Conservation (phyloP, 1,140 invertebrate genomes). For the Lasioglossum baleicum region DNA sequence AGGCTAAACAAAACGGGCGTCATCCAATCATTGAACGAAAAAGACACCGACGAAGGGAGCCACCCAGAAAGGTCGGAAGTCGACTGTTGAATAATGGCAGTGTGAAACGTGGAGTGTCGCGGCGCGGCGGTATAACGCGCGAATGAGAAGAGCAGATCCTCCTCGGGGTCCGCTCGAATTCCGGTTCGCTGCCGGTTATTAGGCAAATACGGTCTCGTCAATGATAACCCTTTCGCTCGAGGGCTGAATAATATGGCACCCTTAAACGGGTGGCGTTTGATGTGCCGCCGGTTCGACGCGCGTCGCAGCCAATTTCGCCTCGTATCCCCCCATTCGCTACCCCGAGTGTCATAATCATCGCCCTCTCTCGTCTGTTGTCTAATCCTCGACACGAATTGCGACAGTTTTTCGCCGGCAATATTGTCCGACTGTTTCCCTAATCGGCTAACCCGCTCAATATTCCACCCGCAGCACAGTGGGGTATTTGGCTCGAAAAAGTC, state of each 20-base stretch:
- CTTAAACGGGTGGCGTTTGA: conserved; percentile 71
- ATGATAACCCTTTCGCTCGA: conserved; percentile 71
- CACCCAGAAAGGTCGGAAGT: background rate
- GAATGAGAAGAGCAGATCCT: conserved; percentile 46
- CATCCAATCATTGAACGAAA: background rate
- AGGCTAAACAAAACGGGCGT: no score
- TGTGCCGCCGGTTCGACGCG: conserved; percentile 68
- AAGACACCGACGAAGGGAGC: background rate
- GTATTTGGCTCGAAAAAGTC: no score
- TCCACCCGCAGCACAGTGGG: no score
- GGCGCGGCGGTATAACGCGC: conserved; percentile 20
- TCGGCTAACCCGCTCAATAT: conserved; percentile 12
- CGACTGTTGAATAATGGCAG: background rate
- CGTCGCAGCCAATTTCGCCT: conserved; percentile 66
- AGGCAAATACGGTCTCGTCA: conserved; percentile 69
- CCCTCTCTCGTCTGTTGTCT: conserved; percentile 40
- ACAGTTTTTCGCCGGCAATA: conserved; percentile 33
- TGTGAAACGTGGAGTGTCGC: conserved; percentile 12
- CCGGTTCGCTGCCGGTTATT: conserved; percentile 67
- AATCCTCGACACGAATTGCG: conserved; percentile 18
- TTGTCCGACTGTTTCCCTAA: conserved; percentile 1
- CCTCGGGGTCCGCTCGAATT: conserved; percentile 56
- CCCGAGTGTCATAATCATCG: conserved; percentile 64
- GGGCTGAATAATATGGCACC: conserved; percentile 69
- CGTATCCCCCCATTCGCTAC: conserved; percentile 4